These are phyloP conservation scores for Hippocampus mohnikei DNA, from an alignment of 2,113 vertebrate genomes.

Conservation along the genomic window DNA sequence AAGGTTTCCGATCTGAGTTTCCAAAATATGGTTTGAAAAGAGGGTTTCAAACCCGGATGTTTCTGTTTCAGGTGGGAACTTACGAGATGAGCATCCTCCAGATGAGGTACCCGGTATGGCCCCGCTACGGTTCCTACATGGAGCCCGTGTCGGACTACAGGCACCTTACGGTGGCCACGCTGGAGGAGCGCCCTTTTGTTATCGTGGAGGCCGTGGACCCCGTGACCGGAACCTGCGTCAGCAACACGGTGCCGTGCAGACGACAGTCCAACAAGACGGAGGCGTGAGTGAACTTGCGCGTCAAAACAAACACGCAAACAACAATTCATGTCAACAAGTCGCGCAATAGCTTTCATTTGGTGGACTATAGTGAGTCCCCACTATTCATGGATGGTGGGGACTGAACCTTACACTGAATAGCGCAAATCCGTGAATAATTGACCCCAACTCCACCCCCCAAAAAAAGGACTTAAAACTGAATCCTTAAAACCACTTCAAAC, in stretches of 20 bases:
- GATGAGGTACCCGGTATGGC: slow-evolving; percentile 97
- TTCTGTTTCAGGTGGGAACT: slow-evolving; percentile 82
- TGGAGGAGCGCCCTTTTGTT: slow-evolving; percentile 95
- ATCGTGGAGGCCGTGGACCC: slow-evolving; percentile 94
- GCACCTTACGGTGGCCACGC: slow-evolving; percentile 91
- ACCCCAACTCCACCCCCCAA: too few species aligned
- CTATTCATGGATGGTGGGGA: too few species aligned
- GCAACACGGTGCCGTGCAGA: slow-evolving; percentile 95
- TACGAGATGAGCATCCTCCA: slow-evolving; percentile 88
- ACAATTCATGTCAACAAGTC: not conserved
- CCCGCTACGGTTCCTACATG: slow-evolving; percentile 86
- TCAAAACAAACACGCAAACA: not conserved
- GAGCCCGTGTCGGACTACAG: slow-evolving; percentile 88
- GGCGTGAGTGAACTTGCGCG: slow-evolving; percentile 67
- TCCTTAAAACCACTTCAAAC: too few species aligned
- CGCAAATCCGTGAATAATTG: too few species aligned
- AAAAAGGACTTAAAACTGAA: too few species aligned
- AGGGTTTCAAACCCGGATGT: not conserved
- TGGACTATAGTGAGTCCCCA: too few species aligned
- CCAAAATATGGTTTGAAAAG: too few species aligned
- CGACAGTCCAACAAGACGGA: slow-evolving; percentile 90
- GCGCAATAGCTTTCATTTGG: not conserved
- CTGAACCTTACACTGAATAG: too few species aligned
- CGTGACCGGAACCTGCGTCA: slow-evolving; percentile 85
- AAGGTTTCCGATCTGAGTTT: too few species aligned